Evolutionary conservation across 2,113 vertebrate genomes (phyloP), one percentile per base, ranked within the genome.

Genomic region (Macrotus californicus): DNA sequence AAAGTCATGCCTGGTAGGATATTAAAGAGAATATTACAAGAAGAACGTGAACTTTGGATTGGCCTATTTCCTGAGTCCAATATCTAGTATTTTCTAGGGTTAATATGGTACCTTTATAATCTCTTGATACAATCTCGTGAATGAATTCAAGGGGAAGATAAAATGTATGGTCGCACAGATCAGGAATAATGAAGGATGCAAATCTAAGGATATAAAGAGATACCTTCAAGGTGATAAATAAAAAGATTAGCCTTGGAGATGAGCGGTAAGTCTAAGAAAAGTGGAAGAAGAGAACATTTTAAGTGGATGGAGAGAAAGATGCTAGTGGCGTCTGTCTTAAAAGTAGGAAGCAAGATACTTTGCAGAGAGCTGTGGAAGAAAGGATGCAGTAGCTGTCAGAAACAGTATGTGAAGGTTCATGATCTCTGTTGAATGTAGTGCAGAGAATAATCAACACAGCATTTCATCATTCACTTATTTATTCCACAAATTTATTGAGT

Each of bases 1-100:
- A 95, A 91, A 93, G 48, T 76, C 48, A 84, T n/a, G 43, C 69
- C 36, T 93, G 69, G 66, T 39, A 80, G 50, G 48, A 72, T 94
- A 76, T 91, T 88, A 93, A 87, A 90, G 88, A 94, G 75, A 94
- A 79, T 5, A 39, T 91, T 80, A 81, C 72, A 36, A 76, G 59
- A 59, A 91, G 79, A 85, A 70, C 46, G 54, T 82, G 84, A 96
- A 77, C 79, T 79, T 70, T 79, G 16, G 21, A 41, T 82, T 22
- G 92, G 29, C 89, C 52, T 76, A 41, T 83, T 94, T 93, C 79
- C 36, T 50, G 66, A 72, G 21, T 86, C 48, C 21, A 75, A 54
- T 56, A 84, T 80, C 56, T 93, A 46, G 24, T 82, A 72, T 95
- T 94, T 94, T 97, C 56, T 88, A 66, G 59, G 19, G n/a, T 91